Evolutionary conservation across 2,888 invertebrate species (phyloP).

Genomic region (Terebella lapidaria): DNA sequence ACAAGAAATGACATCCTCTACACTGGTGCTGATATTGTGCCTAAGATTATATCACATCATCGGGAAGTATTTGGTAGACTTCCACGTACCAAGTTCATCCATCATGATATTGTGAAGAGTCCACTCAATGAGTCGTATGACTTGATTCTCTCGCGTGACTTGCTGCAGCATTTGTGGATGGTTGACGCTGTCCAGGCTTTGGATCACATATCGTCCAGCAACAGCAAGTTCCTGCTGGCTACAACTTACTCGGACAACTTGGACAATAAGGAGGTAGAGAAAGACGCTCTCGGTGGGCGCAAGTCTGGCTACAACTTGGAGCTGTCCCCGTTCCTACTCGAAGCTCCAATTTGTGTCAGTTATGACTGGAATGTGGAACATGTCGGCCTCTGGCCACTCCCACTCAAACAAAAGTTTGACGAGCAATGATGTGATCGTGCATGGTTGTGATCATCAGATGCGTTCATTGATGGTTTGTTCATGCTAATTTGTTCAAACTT

Average conservation of each 20-base stretch:
- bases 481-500: no score
- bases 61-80: constrained; percentile 8
- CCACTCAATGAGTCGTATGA: constrained; percentile 12
- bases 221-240: constrained; percentile 12
- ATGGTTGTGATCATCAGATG: no score
- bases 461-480: no score
- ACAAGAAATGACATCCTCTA: constrained; percentile 21
- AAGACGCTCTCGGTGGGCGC: constrained; percentile 6
- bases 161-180: constrained; percentile 20
- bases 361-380: constrained; percentile 21
- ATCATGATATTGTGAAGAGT: constrained; percentile 11
- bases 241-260: constrained; percentile 13
- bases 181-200: constrained; percentile 14
- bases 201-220: constrained; percentile 13
- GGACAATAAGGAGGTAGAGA: constrained; percentile 14
- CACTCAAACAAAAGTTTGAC: constrained; percentile 16
- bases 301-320: constrained; percentile 16
- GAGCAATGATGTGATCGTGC: no score
- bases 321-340: constrained; percentile 18
- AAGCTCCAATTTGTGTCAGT: constrained; percentile 18
- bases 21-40: constrained; percentile 24
- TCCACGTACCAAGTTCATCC: constrained; percentile 3
- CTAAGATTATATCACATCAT: constrained; percentile 19
- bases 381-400: constrained; percentile 15
- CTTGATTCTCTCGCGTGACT: constrained; percentile 17